phyloP scores from a whole-genome alignment of 2,113 vertebrate genomes.

The Bubo scandiacus region DNA sequence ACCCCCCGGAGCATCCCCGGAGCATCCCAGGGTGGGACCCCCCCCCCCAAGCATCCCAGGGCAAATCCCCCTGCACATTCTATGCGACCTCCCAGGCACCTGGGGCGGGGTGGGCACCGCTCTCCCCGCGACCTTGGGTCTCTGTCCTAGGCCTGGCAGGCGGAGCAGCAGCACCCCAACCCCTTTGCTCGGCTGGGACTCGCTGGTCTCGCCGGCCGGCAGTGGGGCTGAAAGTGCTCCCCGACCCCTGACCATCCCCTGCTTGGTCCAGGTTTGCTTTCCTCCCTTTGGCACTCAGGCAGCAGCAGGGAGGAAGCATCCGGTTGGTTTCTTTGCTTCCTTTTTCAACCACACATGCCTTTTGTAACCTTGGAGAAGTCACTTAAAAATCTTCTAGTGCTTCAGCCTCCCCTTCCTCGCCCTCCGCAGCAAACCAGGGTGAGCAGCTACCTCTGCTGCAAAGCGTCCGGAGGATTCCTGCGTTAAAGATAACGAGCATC shows the following conservation, averaged over 20 bases:
- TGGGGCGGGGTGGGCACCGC: not conserved
- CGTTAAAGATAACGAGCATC: not conserved
- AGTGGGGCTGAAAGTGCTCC: not conserved
- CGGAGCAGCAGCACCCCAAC: not conserved
- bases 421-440: not conserved
- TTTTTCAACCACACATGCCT: not conserved
- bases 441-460: not conserved
- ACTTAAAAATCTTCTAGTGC: not conserved
- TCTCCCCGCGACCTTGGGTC: constrained; percentile 22
- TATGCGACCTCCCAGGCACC: not conserved
- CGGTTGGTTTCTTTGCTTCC: not conserved
- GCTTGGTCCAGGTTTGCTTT: not conserved
- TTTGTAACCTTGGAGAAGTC: constrained; percentile 53
- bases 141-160: not conserved
- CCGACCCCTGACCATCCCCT: not conserved
- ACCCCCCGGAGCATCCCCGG: not conserved
- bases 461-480: not conserved
- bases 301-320: not conserved
- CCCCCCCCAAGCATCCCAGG: not conserved
- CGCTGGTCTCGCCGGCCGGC: rapidly evolving
- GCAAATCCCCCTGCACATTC: not conserved
- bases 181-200: not conserved
- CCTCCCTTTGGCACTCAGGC: not conserved
- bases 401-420: not conserved
- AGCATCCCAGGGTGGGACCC: not conserved